Evolutionary conservation across 2,113 vertebrate genomes (phyloP), one percentile per base, ranked within the genome.

Genomic region (Microcebus griseorufus): DNA sequence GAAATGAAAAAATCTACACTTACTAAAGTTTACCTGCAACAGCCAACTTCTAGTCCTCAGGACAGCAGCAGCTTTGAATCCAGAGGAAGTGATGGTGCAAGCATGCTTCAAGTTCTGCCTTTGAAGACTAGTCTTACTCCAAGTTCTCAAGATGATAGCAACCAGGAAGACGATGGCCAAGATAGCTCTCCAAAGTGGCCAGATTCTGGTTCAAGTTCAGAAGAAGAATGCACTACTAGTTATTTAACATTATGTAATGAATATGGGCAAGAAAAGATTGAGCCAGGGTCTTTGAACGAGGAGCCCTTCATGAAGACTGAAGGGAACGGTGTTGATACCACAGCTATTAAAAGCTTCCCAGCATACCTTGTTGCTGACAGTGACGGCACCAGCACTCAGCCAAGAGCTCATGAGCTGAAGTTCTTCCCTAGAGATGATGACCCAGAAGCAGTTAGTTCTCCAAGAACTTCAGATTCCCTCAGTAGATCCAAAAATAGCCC

Each of bases 241-340:
- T 99, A 99, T 95, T 98, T 99, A 97, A 99, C 99, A 0, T 98
- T 99, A 84, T 99, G 99, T 98, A 99, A 99, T 75, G 99, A 99
- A 96, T 99, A 99, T 0, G 99, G 99, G 86, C 99, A 99, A 95
- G 99, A 99, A 65, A 99, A 99, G 96, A 98, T 99, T 9, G 99
- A 99, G 55, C 99, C 99, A 2, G 99, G 99, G 42, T 99, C 99
- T 39, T 95, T 99, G 64, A 99, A 98, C 18, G 98, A 99, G 85
- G 99, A 99, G 6, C 93, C 96, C 0, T 96, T 97, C 70, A 75
- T 98, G 93, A 99, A 98, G 96, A 92, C 96, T 0, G 99, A 98
- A 92, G 98, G 88, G 5, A 92, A 83, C 10, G 82, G 67, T 92
- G 86, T 87, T 18, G 90, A 97, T 34, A 65, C 87, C 95, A 97